Base-by-base conservation (phyloP, 1,140 invertebrate species). In the Drosophila orena region DNA sequence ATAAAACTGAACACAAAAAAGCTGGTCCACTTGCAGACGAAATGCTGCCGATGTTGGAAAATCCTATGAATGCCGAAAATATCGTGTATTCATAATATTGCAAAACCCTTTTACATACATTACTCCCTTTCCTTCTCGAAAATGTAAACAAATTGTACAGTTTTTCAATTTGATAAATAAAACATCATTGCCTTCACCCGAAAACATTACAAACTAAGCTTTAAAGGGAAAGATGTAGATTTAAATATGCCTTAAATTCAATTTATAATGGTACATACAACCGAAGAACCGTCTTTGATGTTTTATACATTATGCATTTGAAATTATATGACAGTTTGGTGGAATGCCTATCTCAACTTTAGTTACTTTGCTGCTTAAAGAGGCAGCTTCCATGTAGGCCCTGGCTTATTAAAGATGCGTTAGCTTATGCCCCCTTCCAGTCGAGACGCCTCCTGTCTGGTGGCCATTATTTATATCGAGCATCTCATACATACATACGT, bases 381-480 rank as follows among this genome's bases (percentile, higher is more conserved):
- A 34, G 17, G 6, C 27, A 15, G 43, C 30, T 27, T 12, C 12
- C 34, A 22, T 43, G 47, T 56, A 27, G 50, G 56, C 68, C 43
- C 42, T 27, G 30, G 49, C 57, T 70, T 52, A 70, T 70, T 70
- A 70, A 70, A 70, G 50, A 46, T 56, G 43, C 50, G 64, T 70
- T 69, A 70, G 20, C 62, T 46, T 55, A 12, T 65, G 3, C 30
- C 42, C 34, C 42, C 69, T 8, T 6, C 30, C 20, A 38, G 38
- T 8, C 44, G 38, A 64, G 59, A 66, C 60, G 40, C 53, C 72
- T 54, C 53, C 47, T 66, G 71, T 53, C 71, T 66, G 52, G 22
- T 52, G 53, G 71, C 42, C 72, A 68, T 76, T 76, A 76, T 76
- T 76, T 76, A 76, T 76, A 76, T 76, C 55, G 72, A 58, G 71